These are phyloP conservation scores for Ciconia stormi DNA, from an alignment of 2,113 vertebrate genomes.

Conservation along the genomic window DNA sequence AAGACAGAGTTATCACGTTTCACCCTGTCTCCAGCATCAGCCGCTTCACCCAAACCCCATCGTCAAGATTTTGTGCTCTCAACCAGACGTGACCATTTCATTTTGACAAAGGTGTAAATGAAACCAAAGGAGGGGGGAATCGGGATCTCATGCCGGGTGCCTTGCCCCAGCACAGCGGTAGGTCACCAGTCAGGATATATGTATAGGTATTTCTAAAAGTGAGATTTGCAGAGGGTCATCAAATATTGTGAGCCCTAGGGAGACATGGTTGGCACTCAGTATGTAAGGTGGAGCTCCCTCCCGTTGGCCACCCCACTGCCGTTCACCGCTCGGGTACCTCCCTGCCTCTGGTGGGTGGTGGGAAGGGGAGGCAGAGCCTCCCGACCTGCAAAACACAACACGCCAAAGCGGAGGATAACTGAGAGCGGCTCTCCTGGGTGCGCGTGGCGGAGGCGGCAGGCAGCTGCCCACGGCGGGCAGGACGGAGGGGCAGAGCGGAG, in stretches of 20 bases:
- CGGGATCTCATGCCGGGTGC: not conserved
- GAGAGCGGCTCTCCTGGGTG: fast-evolving
- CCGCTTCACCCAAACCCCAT: not conserved
- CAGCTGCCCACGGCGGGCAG: not conserved
- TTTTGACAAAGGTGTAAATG: not conserved
- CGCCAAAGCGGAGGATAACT: not conserved
- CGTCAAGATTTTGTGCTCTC: not conserved
- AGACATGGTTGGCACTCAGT: not conserved
- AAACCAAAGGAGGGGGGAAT: not conserved
- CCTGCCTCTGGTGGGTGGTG: not conserved
- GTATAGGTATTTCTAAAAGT: not conserved
- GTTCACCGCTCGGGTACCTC: not conserved
- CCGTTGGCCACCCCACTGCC: not conserved
- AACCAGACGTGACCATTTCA: not conserved
- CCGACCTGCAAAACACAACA: not conserved
- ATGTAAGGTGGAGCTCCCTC: not conserved
- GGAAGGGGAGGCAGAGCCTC: not conserved
- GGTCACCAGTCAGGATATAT: not conserved
- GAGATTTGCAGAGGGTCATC: not conserved
- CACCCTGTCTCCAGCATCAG: not conserved
- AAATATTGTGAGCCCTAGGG: not conserved
- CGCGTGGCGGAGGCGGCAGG: not conserved
- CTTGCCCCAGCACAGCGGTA: not conserved
- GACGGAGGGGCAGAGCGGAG: not conserved
- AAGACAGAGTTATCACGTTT: constrained; percentile 44